A percentile compares a stretch with the other conserved stretches of the same genome.
These are phyloP conservation scores for Barbus barbus DNA, from an alignment of 2,113 vertebrate species.

Conservation along the genomic window DNA sequence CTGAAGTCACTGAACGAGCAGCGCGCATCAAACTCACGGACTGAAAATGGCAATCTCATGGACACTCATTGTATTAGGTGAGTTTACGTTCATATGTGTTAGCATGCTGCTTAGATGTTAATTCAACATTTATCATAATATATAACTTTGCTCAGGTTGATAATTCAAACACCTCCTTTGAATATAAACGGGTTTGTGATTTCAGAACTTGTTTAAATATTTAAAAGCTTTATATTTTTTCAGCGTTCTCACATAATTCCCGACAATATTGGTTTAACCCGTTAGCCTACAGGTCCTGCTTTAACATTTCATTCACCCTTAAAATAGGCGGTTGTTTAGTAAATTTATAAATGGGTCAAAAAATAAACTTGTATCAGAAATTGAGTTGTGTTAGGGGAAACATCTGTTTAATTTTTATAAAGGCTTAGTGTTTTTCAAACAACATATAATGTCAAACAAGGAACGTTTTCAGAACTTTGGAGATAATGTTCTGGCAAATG, in stretches of 20 bases:
- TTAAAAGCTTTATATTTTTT: neutral
- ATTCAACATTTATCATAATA: neutral
- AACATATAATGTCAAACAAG: neutral
- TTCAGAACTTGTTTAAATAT: neutral
- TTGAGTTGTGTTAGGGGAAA: neutral
- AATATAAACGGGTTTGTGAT: neutral
- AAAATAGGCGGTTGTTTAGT: neutral
- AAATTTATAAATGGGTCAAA: neutral
- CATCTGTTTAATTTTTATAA: neutral
- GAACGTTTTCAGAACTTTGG: neutral
- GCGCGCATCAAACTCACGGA: conserved; percentile 47
- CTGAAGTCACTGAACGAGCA: neutral
- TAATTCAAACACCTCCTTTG: neutral
- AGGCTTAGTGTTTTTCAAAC: neutral
- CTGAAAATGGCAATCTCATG: conserved; percentile 55
- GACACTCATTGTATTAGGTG: conserved; percentile 66
- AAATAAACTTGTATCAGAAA: neutral
- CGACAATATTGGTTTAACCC: too few relatives aligned
- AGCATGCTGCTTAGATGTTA: neutral
- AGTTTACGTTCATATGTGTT: conserved; percentile 52
- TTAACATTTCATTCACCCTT: neutral
- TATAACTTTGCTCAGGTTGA: neutral
- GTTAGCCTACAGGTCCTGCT: neutral
- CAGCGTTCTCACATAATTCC: too few relatives aligned
- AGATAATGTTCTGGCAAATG: too few relatives aligned